Conservation (phyloP, 2,797 vertebrate genomes). For the Vireo griseus region DNA sequence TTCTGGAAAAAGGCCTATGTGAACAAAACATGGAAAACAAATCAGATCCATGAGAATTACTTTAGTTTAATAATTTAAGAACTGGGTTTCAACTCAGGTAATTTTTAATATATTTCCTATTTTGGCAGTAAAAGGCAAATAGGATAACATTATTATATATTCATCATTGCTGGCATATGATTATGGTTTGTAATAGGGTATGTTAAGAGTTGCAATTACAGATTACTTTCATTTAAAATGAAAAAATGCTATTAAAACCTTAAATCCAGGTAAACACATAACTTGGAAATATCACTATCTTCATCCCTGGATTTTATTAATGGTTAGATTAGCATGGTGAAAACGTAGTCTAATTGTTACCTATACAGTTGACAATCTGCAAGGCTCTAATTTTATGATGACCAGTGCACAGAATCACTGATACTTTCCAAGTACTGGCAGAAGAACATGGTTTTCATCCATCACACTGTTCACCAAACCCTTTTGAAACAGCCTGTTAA, state of each 20-base stretch:
- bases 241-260: background rate
- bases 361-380: background rate
- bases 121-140: constrained; percentile 1
- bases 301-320: background rate
- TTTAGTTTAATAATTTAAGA: constrained; percentile 7
- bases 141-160: background rate
- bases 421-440: background rate
- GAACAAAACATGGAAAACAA: background rate
- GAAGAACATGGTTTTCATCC: constrained; percentile 1
- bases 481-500: constrained; percentile 32
- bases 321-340: background rate
- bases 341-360: background rate
- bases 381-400: constrained; percentile 11
- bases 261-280: background rate
- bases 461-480: constrained; percentile 25
- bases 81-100: background rate
- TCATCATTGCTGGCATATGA: background rate
- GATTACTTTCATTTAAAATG: constrained; percentile 1
- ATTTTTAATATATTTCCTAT: constrained; percentile 18
- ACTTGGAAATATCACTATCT: background rate
- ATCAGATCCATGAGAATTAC: background rate
- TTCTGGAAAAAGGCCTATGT: background rate
- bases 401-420: background rate
- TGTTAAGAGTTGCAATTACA: background rate
- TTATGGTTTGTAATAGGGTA: background rate